These are phyloP conservation scores for Hanleya hanleyi DNA, from an alignment of 2,888 invertebrate species.

Conservation along the genomic window DNA sequence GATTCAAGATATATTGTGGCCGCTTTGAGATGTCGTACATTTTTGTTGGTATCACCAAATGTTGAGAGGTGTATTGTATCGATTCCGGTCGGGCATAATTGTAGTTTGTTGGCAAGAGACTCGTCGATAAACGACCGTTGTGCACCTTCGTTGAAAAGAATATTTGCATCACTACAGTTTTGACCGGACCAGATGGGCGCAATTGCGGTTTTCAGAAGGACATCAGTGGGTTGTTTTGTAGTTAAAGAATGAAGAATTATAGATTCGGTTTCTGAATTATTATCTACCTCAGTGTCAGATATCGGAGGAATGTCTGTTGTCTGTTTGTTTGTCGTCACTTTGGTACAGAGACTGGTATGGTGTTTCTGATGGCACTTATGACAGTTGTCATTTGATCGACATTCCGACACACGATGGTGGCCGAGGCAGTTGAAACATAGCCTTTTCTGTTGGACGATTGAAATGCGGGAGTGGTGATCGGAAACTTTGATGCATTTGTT, in stretches of 20 bases:
- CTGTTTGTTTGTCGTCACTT: background rate
- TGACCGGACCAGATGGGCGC: conserved; percentile 10
- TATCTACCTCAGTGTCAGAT: too few relatives aligned
- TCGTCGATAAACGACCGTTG: conserved; percentile 28
- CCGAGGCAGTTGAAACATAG: conserved; percentile 20
- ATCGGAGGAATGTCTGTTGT: too few relatives aligned
- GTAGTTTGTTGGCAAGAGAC: conserved; percentile 23
- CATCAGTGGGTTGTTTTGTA: background rate
- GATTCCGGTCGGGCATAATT: conserved; percentile 11
- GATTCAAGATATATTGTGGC: conserved; percentile 17
- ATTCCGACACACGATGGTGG: conserved; percentile 3
- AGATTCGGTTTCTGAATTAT: background rate
- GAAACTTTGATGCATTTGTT: too few relatives aligned
- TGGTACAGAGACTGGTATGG: conserved; percentile 9
- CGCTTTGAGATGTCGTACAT: conserved; percentile 11
- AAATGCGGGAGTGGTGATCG: background rate
- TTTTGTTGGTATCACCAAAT: conserved; percentile 32
- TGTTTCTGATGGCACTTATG: conserved; percentile 12
- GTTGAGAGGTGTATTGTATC: conserved; percentile 20
- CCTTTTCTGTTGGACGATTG: background rate
- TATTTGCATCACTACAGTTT: conserved; percentile 1
- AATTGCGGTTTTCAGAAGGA: conserved; percentile 29
- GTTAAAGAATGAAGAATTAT: conserved; percentile 6
- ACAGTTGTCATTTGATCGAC: conserved; percentile 3
- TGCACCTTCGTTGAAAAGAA: conserved; percentile 32